Conservation (phyloP, 2,797 vertebrate species). For the Anomalospiza imberbis region DNA sequence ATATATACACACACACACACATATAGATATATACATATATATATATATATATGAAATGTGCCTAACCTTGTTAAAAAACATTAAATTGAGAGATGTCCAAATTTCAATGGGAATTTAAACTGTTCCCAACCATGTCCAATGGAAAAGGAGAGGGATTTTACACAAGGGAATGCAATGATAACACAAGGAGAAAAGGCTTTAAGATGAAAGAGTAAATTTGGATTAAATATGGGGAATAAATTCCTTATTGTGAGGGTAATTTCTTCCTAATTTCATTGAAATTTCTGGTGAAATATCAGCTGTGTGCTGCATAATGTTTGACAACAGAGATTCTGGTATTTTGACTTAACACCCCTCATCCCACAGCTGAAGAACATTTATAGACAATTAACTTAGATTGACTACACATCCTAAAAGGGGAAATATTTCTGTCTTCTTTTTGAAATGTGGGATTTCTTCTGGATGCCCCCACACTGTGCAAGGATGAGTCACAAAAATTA, state of each 20-base stretch:
- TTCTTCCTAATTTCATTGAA: not conserved
- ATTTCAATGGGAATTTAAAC: not conserved
- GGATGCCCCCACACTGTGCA: not conserved
- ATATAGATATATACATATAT: not conserved
- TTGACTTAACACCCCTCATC: not conserved
- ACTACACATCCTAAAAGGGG: not conserved
- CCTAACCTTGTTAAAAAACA: not conserved
- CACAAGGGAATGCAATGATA: not conserved
- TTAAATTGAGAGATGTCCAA: not conserved
- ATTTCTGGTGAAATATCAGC: not conserved
- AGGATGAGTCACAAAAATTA: not conserved
- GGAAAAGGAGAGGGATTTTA: not conserved
- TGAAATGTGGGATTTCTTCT: not conserved
- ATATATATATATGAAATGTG: not conserved
- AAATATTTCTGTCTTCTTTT: not conserved
- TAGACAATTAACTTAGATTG: not conserved
- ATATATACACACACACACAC: not conserved
- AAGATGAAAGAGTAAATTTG: not conserved
- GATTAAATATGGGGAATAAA: not conserved
- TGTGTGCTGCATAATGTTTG: not conserved
- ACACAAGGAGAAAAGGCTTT: not conserved
- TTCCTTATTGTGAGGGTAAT: not conserved
- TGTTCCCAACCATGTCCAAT: not conserved
- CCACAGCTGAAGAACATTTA: not conserved
- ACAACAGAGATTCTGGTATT: rapidly evolving